A percentile compares a stretch with the other conserved stretches of the same genome.
These are phyloP conservation scores for Drosophila borealis DNA, from an alignment of 2,888 invertebrate genomes.

Conservation along the genomic window DNA sequence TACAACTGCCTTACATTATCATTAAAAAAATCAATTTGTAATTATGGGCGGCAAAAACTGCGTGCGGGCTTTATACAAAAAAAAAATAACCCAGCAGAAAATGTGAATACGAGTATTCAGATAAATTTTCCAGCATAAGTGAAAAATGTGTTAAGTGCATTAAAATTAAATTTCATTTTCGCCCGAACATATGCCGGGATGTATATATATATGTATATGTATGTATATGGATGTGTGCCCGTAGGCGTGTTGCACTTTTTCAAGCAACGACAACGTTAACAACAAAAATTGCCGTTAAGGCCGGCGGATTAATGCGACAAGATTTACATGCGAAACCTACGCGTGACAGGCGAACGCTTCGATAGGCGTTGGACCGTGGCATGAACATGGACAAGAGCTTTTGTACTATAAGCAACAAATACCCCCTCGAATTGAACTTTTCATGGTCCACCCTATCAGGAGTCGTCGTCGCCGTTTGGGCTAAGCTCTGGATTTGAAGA, in stretches of 20 bases:
- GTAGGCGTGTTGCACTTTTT: constrained; percentile 40
- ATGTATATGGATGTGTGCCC: background rate
- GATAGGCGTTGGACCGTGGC: constrained; percentile 8
- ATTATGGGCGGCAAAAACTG: constrained; percentile 55
- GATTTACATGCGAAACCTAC: constrained; percentile 71
- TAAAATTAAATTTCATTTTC: constrained; percentile 74
- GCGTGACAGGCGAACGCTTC: constrained; percentile 14
- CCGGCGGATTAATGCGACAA: constrained; percentile 63
- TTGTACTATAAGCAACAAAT: background rate
- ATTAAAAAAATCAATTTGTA: constrained; percentile 72
- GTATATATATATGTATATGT: background rate
- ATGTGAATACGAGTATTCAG: constrained; percentile 22
- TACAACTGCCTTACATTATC: constrained; percentile 47
- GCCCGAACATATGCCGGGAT: constrained; percentile 22
- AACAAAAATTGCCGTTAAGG: constrained; percentile 58
- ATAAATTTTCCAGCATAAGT: constrained; percentile 63
- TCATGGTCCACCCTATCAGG: constrained; percentile 11
- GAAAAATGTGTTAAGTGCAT: constrained; percentile 79
- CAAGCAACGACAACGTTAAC: constrained; percentile 30
- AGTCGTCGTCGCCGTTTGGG: background rate
- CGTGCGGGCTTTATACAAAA: constrained; percentile 8
- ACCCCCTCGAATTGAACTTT: constrained; percentile 18
- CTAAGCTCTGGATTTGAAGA: constrained; percentile 2
- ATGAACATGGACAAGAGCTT: constrained; percentile 27
- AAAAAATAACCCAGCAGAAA: constrained; percentile 23